Percentiles rank a stretch among this genome's conserved stretches.
Conservation (phyloP, 37 sponge, comb jelly and placozoan genomes). For the Theonella swinhoei region DNA sequence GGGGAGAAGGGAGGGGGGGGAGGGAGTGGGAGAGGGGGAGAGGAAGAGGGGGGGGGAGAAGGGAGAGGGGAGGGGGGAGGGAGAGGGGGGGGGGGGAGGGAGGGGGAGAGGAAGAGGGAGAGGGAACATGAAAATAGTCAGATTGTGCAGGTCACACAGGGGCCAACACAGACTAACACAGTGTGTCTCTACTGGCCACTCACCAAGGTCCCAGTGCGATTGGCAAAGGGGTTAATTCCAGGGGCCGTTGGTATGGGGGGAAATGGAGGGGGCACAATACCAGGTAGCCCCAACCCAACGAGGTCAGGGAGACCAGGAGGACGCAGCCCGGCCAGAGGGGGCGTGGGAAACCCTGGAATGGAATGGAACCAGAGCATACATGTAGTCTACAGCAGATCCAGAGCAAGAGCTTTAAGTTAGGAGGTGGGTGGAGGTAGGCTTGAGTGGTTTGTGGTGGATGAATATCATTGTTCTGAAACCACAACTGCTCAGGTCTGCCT, state of each 20-base stretch:
- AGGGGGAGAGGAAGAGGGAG: neutral
- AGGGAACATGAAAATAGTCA: neutral
- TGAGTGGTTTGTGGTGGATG: too few species aligned
- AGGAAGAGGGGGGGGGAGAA: neutral
- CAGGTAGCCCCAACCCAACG: constrained; percentile 24
- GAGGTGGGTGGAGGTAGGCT: too few species aligned
- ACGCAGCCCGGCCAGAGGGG: constrained; percentile 21
- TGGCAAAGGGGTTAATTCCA: constrained; percentile 6
- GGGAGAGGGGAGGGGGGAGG: neutral
- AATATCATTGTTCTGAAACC: too few species aligned
- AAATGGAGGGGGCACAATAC: constrained; percentile 12
- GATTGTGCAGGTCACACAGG: neutral
- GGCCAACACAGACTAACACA: neutral
- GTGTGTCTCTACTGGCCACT: neutral
- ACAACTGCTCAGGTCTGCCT: too few species aligned
- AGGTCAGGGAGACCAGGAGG: constrained; percentile 42
- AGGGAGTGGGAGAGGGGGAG: neutral
- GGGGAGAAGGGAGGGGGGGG: neutral
- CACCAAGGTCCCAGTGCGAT: neutral
- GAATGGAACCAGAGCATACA: neutral
- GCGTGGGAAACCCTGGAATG: constrained; percentile 47
- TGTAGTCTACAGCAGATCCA: too few species aligned
- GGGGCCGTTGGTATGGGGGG: neutral
- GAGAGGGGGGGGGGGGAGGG: neutral
- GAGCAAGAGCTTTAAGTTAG: too few species aligned